Conservation (phyloP, 2,888 invertebrate species). For the Hoplodrina ambigua region DNA sequence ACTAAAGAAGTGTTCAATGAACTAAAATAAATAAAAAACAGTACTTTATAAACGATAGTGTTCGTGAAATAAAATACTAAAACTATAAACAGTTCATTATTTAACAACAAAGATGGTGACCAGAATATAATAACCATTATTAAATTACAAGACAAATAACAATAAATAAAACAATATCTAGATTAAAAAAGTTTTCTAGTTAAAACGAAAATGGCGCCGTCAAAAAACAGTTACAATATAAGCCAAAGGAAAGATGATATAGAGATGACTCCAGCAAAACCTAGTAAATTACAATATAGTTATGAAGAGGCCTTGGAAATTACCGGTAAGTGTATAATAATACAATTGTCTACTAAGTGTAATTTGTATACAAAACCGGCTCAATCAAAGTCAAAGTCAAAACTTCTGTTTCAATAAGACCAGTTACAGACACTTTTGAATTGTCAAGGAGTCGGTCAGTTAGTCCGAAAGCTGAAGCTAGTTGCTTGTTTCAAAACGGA, state of each 20-base stretch:
- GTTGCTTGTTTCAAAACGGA: too few species aligned
- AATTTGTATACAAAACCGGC: too few species aligned
- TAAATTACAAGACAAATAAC: neutral
- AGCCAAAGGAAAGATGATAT: constrained; percentile 42
- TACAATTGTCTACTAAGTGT: neutral
- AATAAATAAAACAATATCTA: neutral
- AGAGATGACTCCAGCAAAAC: constrained; percentile 48
- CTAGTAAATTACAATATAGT: constrained; percentile 38
- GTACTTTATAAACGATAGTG: neutral
- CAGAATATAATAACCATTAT: constrained; percentile 6
- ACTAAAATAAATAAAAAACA: neutral
- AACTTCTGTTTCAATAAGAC: too few species aligned
- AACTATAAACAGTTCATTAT: neutral
- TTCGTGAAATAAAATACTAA: neutral
- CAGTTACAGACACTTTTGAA: too few species aligned
- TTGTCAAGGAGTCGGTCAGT: too few species aligned
- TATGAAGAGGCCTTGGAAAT: constrained; percentile 73
- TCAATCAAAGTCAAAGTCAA: too few species aligned
- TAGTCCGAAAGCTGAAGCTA: too few species aligned
- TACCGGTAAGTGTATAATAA: constrained; percentile 64
- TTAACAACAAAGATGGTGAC: constrained; percentile 27
- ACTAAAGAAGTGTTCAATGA: neutral
- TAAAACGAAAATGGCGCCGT: constrained; percentile 37
- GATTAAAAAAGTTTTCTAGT: neutral
- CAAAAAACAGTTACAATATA: constrained; percentile 26